phyloP scores from a whole-genome alignment of 2,113 vertebrate species.

The Gracilinanus agilis region DNA sequence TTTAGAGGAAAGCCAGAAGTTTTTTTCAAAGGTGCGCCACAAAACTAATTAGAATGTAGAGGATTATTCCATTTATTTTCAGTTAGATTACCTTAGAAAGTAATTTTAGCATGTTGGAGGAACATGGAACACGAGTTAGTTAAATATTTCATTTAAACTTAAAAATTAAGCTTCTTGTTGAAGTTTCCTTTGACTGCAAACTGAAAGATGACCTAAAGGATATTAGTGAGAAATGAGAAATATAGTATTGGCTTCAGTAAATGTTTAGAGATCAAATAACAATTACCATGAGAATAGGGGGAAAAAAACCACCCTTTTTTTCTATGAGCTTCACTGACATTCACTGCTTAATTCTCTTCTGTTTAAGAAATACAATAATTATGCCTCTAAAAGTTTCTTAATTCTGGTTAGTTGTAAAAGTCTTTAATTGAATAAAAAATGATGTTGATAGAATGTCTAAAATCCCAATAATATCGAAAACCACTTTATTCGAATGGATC shows the following conservation, averaged over 20 bases:
- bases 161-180: constrained; percentile 1
- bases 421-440: too few relatives aligned
- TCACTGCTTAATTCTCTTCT: background rate
- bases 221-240: constrained; percentile 24
- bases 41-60: background rate
- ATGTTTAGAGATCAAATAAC: background rate
- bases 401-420: background rate
- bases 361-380: constrained; percentile 16
- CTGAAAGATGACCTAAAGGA: background rate
- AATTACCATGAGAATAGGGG: background rate
- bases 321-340: background rate
- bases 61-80: constrained; percentile 16
- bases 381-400: background rate
- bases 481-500: too few relatives aligned
- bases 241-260: background rate
- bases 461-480: too few relatives aligned
- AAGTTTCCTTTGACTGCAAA: constrained; percentile 3
- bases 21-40: background rate
- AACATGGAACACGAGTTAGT: background rate
- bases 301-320: background rate
- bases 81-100: too few relatives aligned
- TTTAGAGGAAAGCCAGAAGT: constrained; percentile 15
- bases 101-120: too few relatives aligned
- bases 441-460: too few relatives aligned
- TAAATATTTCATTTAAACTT: too few relatives aligned